phyloP scores from a whole-genome alignment of 2,888 invertebrate species.

The Notodonta dromedarius region DNA sequence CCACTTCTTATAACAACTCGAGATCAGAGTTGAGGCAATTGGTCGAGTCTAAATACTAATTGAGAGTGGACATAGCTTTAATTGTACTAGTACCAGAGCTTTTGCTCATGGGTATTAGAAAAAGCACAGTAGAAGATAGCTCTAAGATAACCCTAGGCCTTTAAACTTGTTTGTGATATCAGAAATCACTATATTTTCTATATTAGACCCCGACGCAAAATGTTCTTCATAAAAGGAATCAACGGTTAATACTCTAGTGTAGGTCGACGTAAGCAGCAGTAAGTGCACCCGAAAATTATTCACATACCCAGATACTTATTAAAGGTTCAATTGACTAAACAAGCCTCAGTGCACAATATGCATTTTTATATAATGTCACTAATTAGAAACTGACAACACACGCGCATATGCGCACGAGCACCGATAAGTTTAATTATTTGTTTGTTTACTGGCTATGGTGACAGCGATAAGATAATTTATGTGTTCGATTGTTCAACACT shows the following conservation, averaged over 20 bases:
- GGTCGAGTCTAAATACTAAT: constrained; percentile 4
- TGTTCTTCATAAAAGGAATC: too few relatives aligned
- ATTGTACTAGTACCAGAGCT: background rate
- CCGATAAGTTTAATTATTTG: constrained; percentile 6
- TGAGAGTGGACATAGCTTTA: background rate
- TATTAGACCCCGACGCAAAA: too few relatives aligned
- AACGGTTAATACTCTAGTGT: too few relatives aligned
- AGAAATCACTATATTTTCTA: too few relatives aligned
- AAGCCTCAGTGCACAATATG: too few relatives aligned
- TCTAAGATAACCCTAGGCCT: too few relatives aligned
- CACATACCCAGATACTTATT: too few relatives aligned
- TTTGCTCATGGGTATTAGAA: background rate
- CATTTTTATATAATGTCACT: background rate
- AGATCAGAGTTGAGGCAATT: constrained; percentile 1
- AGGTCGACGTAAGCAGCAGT: too few relatives aligned
- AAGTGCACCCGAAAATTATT: too few relatives aligned
- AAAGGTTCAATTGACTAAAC: too few relatives aligned
- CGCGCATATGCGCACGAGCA: constrained; percentile 4
- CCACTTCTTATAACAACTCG: constrained; percentile 6
- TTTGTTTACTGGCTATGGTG: constrained; percentile 5
- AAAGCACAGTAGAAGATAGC: too few relatives aligned
- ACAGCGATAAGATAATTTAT: constrained; percentile 5
- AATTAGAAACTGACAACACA: background rate
- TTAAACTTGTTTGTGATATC: too few relatives aligned
- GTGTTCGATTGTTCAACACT: constrained; percentile 4